Conservation (phyloP, 53 echinoderm and acorn worm species). For the Mesocentrotus franciscanus region DNA sequence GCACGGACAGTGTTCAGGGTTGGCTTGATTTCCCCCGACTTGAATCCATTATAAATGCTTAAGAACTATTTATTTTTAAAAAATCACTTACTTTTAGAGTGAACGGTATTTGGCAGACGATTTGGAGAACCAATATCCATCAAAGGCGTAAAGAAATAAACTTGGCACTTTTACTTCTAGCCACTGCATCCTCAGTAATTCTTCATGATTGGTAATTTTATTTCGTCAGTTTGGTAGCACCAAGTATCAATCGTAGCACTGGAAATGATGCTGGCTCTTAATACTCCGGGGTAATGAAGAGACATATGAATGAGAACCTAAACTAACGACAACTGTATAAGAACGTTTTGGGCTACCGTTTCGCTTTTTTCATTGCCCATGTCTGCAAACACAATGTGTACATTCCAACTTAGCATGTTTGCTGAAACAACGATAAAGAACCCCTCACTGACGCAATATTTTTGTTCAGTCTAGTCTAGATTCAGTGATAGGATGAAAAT, state of each 20-base stretch:
- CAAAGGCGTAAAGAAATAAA: background rate
- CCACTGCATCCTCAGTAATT: background rate
- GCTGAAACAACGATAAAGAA: background rate
- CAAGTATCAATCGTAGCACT: background rate
- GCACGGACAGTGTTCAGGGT: no score
- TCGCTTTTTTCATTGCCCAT: background rate
- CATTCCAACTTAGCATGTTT: conserved; percentile 1
- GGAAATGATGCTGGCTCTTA: no score
- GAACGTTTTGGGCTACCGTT: background rate
- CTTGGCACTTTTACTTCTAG: background rate
- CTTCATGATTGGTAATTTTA: background rate
- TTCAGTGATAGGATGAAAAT: background rate
- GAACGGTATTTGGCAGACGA: no score
- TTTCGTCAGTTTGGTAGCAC: background rate
- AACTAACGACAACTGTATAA: background rate
- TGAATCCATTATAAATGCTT: no score
- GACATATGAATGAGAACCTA: background rate
- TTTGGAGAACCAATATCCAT: background rate
- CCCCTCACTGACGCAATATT: background rate
- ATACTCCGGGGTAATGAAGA: no score
- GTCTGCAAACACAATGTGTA: background rate
- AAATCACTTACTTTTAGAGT: no score
- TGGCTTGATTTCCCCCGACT: no score
- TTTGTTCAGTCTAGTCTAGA: background rate
- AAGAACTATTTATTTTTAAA: no score